These are phyloP conservation scores for Rhingia campestris DNA, from an alignment of 2,888 invertebrate species.

Conservation along the genomic window DNA sequence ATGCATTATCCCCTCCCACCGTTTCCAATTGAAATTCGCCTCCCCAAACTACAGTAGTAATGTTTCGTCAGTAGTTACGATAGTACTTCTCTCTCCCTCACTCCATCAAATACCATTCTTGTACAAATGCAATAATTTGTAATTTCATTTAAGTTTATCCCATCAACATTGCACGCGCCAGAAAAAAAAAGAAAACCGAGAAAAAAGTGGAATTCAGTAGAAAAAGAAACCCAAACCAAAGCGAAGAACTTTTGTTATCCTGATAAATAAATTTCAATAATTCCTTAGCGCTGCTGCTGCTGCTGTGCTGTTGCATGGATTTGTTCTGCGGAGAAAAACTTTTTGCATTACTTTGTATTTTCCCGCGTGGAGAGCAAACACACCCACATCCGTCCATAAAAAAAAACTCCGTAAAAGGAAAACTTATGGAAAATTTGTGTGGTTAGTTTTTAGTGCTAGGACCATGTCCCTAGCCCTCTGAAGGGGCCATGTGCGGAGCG, in stretches of 20 bases:
- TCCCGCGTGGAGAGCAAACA: background rate
- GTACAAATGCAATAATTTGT: constrained; percentile 70
- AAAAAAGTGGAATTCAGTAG: constrained; percentile 3
- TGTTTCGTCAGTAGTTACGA: constrained; percentile 15
- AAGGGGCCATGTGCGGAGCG: background rate
- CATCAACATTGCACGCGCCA: constrained; percentile 49
- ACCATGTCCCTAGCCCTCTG: constrained; percentile 1
- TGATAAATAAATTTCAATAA: constrained; percentile 74
- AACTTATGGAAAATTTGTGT: constrained; percentile 64
- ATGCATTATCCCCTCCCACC: background rate
- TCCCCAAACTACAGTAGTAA: constrained; percentile 30
- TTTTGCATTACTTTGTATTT: constrained; percentile 68
- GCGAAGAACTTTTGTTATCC: constrained; percentile 64
- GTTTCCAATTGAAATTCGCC: constrained; percentile 40
- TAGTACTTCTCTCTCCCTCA: constrained; percentile 22
- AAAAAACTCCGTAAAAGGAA: constrained; percentile 27
- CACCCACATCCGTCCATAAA: background rate
- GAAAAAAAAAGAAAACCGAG: background rate
- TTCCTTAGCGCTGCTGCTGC: constrained; percentile 45
- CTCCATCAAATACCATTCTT: constrained; percentile 57
- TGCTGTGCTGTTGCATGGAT: constrained; percentile 64
- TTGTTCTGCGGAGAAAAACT: constrained; percentile 55
- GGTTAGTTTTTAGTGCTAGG: constrained; percentile 41
- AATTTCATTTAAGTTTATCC: constrained; percentile 72
- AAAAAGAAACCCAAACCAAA: constrained; percentile 39